Conservation (phyloP, 2,888 invertebrate species). For the Phortica magna region DNA sequence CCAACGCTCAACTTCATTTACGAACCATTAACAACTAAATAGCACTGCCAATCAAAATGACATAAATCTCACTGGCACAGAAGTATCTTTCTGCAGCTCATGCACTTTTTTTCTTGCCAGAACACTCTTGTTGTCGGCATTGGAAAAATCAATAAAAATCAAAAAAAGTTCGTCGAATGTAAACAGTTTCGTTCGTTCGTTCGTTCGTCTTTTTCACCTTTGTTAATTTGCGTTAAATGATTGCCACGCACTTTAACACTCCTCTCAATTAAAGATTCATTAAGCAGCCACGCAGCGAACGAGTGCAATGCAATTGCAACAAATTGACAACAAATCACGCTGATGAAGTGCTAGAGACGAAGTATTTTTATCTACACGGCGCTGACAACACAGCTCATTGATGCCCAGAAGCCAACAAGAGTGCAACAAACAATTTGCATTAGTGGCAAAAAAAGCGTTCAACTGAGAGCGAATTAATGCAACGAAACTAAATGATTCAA, state of each 20-base stretch:
- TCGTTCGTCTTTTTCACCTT: not conserved
- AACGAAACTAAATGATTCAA: not conserved
- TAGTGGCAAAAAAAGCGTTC: not conserved
- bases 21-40: not conserved
- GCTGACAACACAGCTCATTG: not conserved
- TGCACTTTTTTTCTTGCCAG: not conserved
- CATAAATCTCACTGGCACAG: not conserved
- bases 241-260: not conserved
- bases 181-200: conserved; percentile 8
- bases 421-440: not conserved
- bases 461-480: not conserved
- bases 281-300: not conserved
- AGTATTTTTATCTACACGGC: too few species aligned
- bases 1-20: not conserved
- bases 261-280: not conserved
- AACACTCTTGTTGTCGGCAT: not conserved
- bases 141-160: conserved; percentile 32
- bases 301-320: not conserved
- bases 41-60: not conserved
- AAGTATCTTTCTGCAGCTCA: not conserved
- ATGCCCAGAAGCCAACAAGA: not conserved
- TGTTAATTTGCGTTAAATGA: not conserved
- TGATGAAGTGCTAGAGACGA: conserved; percentile 9
- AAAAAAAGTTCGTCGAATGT: conserved; percentile 8
- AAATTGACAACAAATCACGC: conserved; percentile 4